Conservation (phyloP, 2,888 invertebrate genomes). For the Anarsia innoxiella region DNA sequence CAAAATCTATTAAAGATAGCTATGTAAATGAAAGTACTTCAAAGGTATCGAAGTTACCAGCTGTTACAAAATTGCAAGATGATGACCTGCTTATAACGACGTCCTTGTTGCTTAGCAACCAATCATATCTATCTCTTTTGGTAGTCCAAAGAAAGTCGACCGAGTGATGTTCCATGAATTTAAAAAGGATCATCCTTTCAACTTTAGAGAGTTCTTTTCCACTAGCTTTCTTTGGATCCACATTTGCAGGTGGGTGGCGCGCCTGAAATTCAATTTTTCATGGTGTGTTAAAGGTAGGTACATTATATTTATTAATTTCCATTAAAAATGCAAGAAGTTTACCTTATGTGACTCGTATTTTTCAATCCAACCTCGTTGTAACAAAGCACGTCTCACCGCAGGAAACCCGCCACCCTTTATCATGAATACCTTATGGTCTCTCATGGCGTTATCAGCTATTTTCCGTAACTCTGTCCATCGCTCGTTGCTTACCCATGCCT, state of each 20-base stretch:
- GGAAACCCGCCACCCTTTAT: slow-evolving; percentile 84
- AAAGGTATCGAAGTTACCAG: not conserved
- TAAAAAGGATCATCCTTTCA: slow-evolving; percentile 81
- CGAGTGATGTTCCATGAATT: slow-evolving; percentile 85
- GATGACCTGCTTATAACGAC: slow-evolving; percentile 73
- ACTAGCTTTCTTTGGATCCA: slow-evolving; percentile 58
- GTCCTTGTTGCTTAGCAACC: slow-evolving; percentile 75
- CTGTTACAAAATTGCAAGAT: too few species aligned
- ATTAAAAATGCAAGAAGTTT: not conserved
- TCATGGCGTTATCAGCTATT: slow-evolving; percentile 79
- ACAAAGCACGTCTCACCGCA: slow-evolving; percentile 80
- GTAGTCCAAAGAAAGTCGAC: slow-evolving; percentile 95
- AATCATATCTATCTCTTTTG: slow-evolving; percentile 86
- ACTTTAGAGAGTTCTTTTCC: slow-evolving; percentile 76
- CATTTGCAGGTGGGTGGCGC: slow-evolving; percentile 49
- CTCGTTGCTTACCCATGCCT: slow-evolving; percentile 77
- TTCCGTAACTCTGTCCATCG: slow-evolving; percentile 79
- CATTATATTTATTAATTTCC: not conserved
- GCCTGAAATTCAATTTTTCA: slow-evolving; percentile 33
- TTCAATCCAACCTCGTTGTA: slow-evolving; percentile 84
- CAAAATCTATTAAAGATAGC: slow-evolving; percentile 88
- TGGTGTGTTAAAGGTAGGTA: not conserved
- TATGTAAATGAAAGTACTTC: too few species aligned
- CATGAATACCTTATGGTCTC: slow-evolving; percentile 79
- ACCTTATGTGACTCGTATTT: slow-evolving; percentile 75